Base-by-base conservation (phyloP, 2,113 vertebrate species). In the Bambusicola thoracicus region DNA sequence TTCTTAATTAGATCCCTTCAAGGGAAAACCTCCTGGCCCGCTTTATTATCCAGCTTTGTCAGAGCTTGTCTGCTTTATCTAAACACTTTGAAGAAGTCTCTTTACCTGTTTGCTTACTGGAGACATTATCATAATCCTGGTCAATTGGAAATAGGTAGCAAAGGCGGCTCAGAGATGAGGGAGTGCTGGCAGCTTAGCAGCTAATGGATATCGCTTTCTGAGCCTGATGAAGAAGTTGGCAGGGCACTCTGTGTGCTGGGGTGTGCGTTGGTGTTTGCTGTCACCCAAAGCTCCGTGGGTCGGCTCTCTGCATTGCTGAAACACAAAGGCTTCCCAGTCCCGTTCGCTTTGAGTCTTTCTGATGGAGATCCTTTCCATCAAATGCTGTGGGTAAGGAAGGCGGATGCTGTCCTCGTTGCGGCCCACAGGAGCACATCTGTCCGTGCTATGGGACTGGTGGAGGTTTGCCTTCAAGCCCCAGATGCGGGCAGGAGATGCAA, bases 1-100 rank as follows among this genome's bases (percentile, higher is more conserved):
- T 95, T 97, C 92, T 97, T 98, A 97, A 97, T 97, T 97, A 97
- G 94, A 94, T 96, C 94, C 92, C 93, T 97, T 97, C 85, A 87
- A 95, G 94, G 94, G 76, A 96, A 95, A 96, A 91, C 92, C 94
- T 97, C 55, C 83, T 91, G 93, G 93, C 93, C 94, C 9, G 20
- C 44, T 95, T 97, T 97, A 93, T 96, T 96, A 96, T 96, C 95
- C 94, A 90, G 94, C 95, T 97, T 97, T 96, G 93, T 96, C 93
- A 95, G 90, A 96, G 93, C 90, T 97, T 93, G 81, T 96, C 92
- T 94, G 87, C 89, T 97, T 94, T 97, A 97, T 97, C 95, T 92
- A 95, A 97, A 96, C 83, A 92, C 91, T 97, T 96, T 90, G 91
- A 96, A 94, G 89, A 91, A 86, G 78, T 94, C 93, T 97, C 94